Percentiles rank a stretch among this genome's conserved stretches.
These are phyloP conservation scores for Noctua janthe DNA, from an alignment of 2,888 invertebrate genomes.

Conservation along the genomic window DNA sequence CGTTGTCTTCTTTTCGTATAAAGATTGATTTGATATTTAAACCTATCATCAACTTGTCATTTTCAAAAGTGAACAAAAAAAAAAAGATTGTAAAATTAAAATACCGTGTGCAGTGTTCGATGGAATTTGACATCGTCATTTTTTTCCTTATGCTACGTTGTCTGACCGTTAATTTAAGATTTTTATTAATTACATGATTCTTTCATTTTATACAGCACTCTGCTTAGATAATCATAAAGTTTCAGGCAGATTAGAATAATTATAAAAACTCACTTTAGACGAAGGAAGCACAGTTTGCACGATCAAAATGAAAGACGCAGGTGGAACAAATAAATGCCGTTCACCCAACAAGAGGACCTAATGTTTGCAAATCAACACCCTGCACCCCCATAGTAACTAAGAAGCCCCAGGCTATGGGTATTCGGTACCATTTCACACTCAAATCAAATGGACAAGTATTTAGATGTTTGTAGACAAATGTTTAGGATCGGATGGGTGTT, in stretches of 20 bases:
- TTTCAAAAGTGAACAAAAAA: not conserved
- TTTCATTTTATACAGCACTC: too few relatives aligned
- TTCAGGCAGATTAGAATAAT: too few relatives aligned
- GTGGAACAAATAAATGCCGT: not conserved
- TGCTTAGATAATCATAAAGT: too few relatives aligned
- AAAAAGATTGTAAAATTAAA: not conserved
- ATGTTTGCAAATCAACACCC: constrained; percentile 24
- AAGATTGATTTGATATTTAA: not conserved
- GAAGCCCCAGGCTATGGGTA: not conserved
- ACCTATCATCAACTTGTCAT: too few relatives aligned
- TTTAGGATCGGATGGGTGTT: constrained; percentile 7
- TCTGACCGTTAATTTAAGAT: not conserved
- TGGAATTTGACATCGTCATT: not conserved
- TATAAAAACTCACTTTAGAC: too few relatives aligned
- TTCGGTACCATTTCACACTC: constrained; percentile 1
- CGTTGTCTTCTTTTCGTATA: not conserved
- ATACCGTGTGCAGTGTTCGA: not conserved
- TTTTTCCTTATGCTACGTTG: not conserved
- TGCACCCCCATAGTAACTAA: not conserved
- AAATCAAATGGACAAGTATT: constrained; percentile 19
- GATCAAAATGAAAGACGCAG: not conserved
- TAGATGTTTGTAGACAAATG: not conserved
- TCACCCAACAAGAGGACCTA: not conserved
- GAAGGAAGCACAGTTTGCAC: too few relatives aligned
- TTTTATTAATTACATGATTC: too few relatives aligned